Evolutionary conservation across 2,797 vertebrate genomes (phyloP).

Genomic region (Phoeniculus purpureus): DNA sequence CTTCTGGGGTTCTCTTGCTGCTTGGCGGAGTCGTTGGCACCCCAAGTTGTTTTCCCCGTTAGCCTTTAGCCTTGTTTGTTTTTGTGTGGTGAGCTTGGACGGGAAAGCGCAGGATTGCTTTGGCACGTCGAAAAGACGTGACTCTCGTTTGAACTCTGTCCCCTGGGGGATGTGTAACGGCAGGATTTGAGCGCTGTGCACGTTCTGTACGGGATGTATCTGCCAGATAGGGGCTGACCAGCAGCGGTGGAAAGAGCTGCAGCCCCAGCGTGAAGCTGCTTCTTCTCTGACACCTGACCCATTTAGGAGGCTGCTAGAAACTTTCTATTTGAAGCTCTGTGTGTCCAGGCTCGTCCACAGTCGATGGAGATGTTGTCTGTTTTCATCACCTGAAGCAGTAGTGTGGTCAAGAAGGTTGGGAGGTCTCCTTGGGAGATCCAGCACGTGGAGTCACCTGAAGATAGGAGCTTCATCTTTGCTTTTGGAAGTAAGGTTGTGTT

Average conservation of each 20-base stretch:
- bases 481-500: background rate
- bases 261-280: background rate
- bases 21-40: background rate
- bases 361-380: background rate
- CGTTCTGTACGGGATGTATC: background rate
- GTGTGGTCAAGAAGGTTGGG: background rate
- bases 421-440: background rate
- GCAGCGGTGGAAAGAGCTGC: background rate
- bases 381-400: background rate
- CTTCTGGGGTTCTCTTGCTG: background rate
- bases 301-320: background rate
- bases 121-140: background rate
- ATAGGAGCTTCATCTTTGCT: background rate
- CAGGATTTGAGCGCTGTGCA: background rate
- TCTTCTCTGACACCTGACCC: background rate
- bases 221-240: background rate
- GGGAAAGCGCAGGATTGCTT: background rate
- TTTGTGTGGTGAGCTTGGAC: background rate
- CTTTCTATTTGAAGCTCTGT: background rate
- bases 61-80: background rate
- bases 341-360: background rate
- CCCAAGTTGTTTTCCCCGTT: background rate
- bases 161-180: background rate
- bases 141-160: constrained; percentile 9
- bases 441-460: background rate